Base-by-base conservation (phyloP, 2,797 vertebrate species). In the Ptychobarbus kaznakovi region DNA sequence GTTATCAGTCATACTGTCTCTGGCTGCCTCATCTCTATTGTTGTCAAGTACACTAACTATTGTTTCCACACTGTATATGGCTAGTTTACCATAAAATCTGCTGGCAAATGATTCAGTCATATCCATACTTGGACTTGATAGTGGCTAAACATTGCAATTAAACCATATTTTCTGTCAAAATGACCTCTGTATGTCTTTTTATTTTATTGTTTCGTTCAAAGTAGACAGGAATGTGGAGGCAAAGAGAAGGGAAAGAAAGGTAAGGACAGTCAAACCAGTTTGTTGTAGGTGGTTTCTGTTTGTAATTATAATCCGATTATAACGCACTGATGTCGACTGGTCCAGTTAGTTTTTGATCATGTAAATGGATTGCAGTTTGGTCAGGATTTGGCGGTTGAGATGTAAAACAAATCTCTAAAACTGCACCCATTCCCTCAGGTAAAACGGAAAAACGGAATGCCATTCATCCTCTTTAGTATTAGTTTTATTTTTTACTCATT, bases 1-100 rank as follows among this genome's bases (percentile, higher is more conserved):
- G 93, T 94, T 95, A 92, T 94, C 90, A 91, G 89, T 92, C 92
- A 92, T 91, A 88, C 92, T 92, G 91, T 88, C 89, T 91, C 93
- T 90, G 93, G 91, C 87, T 89, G 91, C 87, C 91, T 93, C 93
- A 91, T 92, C 88, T 78, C 91, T 80, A 92, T 94, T 94, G 93
- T 93, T 88, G 87, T 89, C 77, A 90, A 89, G 93, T 93, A 93
- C 92, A 92, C 91, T 87, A 85, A 86, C 87, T 90, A 92, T 95
- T 94, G 93, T 95, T 93, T 91, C 86, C 74, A 58, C 87, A 91
- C 90, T 88, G 90, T 92, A 91, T 86, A 93, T 91, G 89, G 87
- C 89, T 35, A 20, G 87, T 78, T 90, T 87, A 81, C 70, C 88
- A 89, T 89, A 89, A 90, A 91, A 87, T 78, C 87, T 83, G 87